Conservation (phyloP, 2,797 vertebrate species). For the Fundulus diaphanus region DNA sequence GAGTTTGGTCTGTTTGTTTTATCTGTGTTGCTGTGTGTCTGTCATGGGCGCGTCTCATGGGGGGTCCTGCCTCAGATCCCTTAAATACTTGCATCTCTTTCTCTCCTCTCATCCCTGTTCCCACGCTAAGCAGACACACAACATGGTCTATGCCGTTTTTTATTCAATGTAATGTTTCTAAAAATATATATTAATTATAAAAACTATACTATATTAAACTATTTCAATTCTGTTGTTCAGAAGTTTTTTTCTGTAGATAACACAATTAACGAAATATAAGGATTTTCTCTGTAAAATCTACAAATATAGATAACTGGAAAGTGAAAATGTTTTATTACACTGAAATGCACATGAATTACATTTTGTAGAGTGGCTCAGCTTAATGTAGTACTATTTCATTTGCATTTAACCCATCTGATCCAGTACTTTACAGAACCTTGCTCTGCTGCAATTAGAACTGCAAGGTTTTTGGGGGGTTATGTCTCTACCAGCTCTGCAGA, state of each 20-base stretch:
- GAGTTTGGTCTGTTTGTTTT: conserved; percentile 38
- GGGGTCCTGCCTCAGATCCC: conserved; percentile 40
- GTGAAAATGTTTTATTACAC: background rate
- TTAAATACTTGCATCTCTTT: conserved; percentile 37
- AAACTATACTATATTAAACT: too few species aligned
- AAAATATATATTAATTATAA: background rate
- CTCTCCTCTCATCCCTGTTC: conserved; percentile 30
- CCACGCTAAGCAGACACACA: conserved; percentile 18
- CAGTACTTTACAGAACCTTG: background rate
- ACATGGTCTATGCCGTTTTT: too few species aligned
- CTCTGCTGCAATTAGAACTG: background rate
- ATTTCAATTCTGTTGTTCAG: too few species aligned
- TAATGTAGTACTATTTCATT: background rate
- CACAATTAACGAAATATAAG: background rate
- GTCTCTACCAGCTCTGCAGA: background rate
- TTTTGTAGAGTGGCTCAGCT: too few species aligned
- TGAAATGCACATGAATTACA: too few species aligned
- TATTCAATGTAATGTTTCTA: background rate
- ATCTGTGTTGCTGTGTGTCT: conserved; percentile 26
- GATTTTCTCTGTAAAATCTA: background rate
- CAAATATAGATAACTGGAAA: background rate
- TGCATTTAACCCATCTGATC: background rate
- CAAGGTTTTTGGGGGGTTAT: background rate
- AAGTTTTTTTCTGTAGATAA: too few species aligned
- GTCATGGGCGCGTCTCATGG: conserved; percentile 29